A percentile compares a stretch with the other conserved stretches of the same genome.
Evolutionary conservation across 92 coral and sea anemone species (phyloP).

Genomic region (Zoanthus sociatus): DNA sequence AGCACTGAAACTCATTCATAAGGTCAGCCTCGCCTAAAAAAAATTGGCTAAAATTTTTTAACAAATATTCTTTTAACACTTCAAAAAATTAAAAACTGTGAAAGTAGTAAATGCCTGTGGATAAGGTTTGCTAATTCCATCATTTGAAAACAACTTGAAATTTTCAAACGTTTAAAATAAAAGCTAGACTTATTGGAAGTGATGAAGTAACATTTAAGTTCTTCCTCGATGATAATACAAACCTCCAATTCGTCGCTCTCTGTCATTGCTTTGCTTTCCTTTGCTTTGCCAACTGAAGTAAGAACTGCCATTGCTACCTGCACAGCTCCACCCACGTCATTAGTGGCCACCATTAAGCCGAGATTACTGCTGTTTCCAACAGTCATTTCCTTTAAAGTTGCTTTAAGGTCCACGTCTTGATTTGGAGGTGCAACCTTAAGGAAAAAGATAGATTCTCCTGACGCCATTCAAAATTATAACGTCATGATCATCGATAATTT

Average conservation of each 20-base stretch:
- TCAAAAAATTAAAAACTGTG: no score
- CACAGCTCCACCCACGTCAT: background rate
- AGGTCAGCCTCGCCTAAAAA: no score
- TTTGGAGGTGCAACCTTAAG: background rate
- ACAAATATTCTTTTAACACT: no score
- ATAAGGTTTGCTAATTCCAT: no score
- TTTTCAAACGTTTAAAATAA: background rate
- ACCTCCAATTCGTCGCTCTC: conserved; percentile 3
- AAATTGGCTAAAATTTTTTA: no score
- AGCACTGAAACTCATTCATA: no score
- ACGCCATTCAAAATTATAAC: no score
- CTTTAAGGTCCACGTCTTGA: background rate
- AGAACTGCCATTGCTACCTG: conserved; percentile 24
- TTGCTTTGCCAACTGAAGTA: background rate
- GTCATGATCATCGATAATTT: no score
- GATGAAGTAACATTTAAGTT: background rate
- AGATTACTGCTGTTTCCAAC: background rate
- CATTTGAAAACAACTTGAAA: no score
- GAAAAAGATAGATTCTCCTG: background rate
- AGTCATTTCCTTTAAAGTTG: background rate
- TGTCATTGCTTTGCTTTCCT: background rate
- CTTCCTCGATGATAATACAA: background rate
- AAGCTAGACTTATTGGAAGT: no score
- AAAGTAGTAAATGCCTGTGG: no score
- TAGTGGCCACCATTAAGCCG: background rate